Base-by-base conservation (phyloP, 2,797 vertebrate species). In the Acipenser ruthenus region DNA sequence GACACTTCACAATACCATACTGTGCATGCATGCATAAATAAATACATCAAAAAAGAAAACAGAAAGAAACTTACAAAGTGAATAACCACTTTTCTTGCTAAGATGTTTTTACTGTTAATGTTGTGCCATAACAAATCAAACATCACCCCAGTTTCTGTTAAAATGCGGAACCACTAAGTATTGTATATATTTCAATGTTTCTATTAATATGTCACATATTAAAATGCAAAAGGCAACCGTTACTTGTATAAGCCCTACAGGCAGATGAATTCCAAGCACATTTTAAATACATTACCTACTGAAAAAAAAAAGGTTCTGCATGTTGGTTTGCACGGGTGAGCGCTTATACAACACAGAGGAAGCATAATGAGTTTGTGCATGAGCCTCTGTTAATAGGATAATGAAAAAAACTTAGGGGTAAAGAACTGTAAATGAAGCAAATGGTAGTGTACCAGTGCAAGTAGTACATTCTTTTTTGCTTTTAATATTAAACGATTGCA, bases 321-420 rank as follows among this genome's bases (percentile, higher is more conserved):
- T 48, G 37, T 71, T 71, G 64, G 50, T 10, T 55, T 55, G 50
- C 59, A 68, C 51, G 59, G 69, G n/a, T 56, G 66, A 47, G 23
- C 62, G 69, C 69, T 12, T 48, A 62, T 48, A 52, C 63, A 71
- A 68, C 69, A 65, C 55, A 65, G 62, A 58, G 47, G 23, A 49
- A 50, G 7, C 37, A 23, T 67, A 71, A 71, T 68, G 69, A 71
- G 51, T 67, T 68, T 67, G 65, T 62, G 65, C 62, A 62, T 63
- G 49, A 49, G 50, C 48, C 58, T 11, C 49, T 52, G 13, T 63
- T 67, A 67, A 67, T 64, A 66, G 53, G 67, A 62, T 65, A 64
- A 71, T 65, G 66, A 65, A 61, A 11, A 9, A 7, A 58, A 53
- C 37, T 50, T 13, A 47, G 62, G 62, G 48, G 55, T 49, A 52